Base-by-base conservation (phyloP, 1,140 invertebrate genomes). In the Euura lappo region DNA sequence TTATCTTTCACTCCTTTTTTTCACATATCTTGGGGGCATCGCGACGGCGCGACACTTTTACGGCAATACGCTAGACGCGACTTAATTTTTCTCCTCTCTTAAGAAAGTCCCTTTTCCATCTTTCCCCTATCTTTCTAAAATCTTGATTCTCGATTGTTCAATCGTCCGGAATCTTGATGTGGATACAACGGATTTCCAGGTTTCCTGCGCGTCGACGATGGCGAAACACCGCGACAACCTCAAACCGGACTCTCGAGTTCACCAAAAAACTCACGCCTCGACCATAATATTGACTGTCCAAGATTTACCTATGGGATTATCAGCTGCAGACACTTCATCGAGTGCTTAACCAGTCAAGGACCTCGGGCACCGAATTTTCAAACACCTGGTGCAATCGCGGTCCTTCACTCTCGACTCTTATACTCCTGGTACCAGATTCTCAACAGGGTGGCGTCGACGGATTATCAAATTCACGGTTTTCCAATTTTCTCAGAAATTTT, bases 51-150 rank as follows among this genome's bases (percentile, higher is more conserved):
- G 51, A 60, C 51, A 60, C 6, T 60, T 60, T 60, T 8, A 60
- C 51, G 51, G 51, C 51, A 60, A n/a, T 60, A 5, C 51, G 13
- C 51, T n/a, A 6, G 51, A 60, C 51, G 51, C 51, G 51, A 60
- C 51, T 60, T 60, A 60, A 60, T 60, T 60, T n/a, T 60, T n/a
- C 51, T 60, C 51, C 51, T 60, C 28, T 28, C 51, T 60, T 60
- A 60, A 60, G 28, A n/a, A 60, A 3, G 51, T 60, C 51, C 13
- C 13, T n/a, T 28, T 28, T 60, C 51, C 51, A 11, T 60, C 51
- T 60, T n/a, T 28, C 1, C 28, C 28, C 28, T 28, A 28, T 28
- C 28, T 28, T 28, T 28, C 28, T 28, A 0, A 28, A 28, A 28
- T 28, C 28, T 28, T 28, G 28, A 28, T 28, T 28, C 28, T 28